phyloP scores from a whole-genome alignment of 2,888 invertebrate species.

The Hybos culiciformis region DNA sequence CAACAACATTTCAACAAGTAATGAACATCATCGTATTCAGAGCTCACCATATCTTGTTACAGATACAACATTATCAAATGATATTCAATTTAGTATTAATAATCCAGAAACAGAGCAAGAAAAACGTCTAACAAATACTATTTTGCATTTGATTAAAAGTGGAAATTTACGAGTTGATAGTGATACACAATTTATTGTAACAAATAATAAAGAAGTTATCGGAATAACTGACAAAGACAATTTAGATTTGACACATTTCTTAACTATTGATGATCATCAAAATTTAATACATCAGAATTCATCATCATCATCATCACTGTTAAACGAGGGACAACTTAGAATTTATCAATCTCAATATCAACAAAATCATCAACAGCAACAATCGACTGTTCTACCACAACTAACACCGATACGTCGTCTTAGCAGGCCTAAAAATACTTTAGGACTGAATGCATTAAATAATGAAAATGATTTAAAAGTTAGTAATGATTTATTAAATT shows the following conservation, averaged over 20 bases:
- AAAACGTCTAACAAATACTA: too few relatives aligned
- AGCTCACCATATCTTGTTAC: too few relatives aligned
- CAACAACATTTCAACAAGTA: slow-evolving; percentile 13
- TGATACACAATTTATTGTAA: slow-evolving; percentile 15
- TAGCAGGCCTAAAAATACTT: slow-evolving; percentile 10
- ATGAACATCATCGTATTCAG: too few relatives aligned
- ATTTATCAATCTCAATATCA: slow-evolving; percentile 4
- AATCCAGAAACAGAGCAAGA: too few relatives aligned
- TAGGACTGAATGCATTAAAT: too few relatives aligned
- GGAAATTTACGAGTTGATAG: slow-evolving; percentile 8
- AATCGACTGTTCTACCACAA: too few relatives aligned
- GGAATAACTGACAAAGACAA: background rate
- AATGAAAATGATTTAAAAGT: too few relatives aligned
- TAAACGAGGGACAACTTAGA: slow-evolving; percentile 11
- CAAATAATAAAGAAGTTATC: slow-evolving; percentile 8
- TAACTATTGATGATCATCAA: slow-evolving; percentile 7
- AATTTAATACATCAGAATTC: too few relatives aligned
- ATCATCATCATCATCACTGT: slow-evolving; percentile 6
- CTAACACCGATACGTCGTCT: slow-evolving; percentile 15
- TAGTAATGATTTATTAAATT: too few relatives aligned
- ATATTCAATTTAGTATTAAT: too few relatives aligned
- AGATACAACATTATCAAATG: too few relatives aligned
- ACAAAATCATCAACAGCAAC: slow-evolving; percentile 9
- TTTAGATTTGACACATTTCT: slow-evolving; percentile 1
- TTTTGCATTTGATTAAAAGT: too few relatives aligned